Evolutionary conservation across 2,797 vertebrate species (phyloP).

Genomic region (Trematomus bernacchii): DNA sequence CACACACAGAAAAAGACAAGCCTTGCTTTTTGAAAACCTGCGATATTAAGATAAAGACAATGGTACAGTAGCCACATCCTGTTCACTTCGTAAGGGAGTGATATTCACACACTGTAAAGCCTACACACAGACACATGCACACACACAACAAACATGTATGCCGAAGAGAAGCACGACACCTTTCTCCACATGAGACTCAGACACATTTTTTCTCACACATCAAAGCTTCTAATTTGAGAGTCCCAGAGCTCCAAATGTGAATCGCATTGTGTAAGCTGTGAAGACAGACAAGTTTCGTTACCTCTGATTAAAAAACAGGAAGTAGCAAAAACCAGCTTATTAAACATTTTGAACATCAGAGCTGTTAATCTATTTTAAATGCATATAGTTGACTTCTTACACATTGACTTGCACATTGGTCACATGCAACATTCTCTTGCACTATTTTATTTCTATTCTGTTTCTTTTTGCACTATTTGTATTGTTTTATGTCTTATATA

Average conservation of each 20-base stretch:
- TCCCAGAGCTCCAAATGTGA: constrained; percentile 74
- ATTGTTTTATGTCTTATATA: too few relatives aligned
- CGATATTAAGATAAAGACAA: constrained; percentile 82
- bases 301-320: constrained; percentile 63
- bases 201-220: constrained; percentile 78
- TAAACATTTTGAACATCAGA: constrained; percentile 32
- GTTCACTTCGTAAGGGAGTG: constrained; percentile 66
- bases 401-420: too few relatives aligned
- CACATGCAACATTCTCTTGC: too few relatives aligned
- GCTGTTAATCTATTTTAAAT: constrained; percentile 17
- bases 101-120: constrained; percentile 52
- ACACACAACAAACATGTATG: constrained; percentile 56
- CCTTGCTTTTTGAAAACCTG: constrained; percentile 51
- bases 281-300: constrained; percentile 60
- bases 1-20: constrained; percentile 26
- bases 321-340: constrained; percentile 46
- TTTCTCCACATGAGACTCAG: constrained; percentile 73
- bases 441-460: too few relatives aligned
- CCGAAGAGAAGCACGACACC: constrained; percentile 70
- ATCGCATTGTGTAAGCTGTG: constrained; percentile 71
- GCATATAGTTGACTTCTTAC: too few relatives aligned
- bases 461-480: too few relatives aligned
- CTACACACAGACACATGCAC: constrained; percentile 39
- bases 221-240: constrained; percentile 80
- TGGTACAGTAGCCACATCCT: constrained; percentile 85